Conservation (phyloP, 1,140 invertebrate genomes). For the Drosophila orosa region DNA sequence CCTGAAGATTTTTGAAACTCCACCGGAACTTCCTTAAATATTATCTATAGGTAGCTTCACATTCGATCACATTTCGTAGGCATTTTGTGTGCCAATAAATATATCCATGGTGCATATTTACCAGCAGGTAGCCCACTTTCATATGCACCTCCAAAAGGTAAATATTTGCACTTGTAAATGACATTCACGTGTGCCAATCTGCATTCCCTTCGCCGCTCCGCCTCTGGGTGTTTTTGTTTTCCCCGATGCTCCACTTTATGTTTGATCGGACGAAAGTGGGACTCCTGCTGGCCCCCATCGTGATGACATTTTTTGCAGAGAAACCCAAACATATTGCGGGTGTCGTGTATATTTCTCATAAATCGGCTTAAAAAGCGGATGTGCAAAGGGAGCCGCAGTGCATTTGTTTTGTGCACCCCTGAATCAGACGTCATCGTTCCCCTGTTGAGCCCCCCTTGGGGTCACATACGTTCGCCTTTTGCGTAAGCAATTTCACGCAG, state of each 20-base stretch:
- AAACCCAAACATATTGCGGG: constrained; percentile 68
- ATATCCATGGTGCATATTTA: constrained; percentile 69
- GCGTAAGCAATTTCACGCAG: constrained; percentile 70
- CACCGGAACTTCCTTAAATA: neutral
- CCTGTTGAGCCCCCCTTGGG: constrained; percentile 8
- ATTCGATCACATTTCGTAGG: constrained; percentile 6
- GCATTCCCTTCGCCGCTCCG: neutral
- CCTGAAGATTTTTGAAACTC: no score
- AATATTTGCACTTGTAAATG: constrained; percentile 81
- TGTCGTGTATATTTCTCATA: constrained; percentile 74
- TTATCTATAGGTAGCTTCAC: neutral
- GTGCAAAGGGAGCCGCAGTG: constrained; percentile 44
- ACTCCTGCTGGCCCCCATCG: neutral
- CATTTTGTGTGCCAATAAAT: constrained; percentile 42
- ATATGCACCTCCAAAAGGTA: constrained; percentile 63
- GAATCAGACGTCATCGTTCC: constrained; percentile 31
- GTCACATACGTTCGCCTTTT: constrained; percentile 45
- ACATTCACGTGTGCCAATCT: constrained; percentile 67
- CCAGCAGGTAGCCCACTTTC: constrained; percentile 63
- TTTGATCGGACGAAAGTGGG: constrained; percentile 42
- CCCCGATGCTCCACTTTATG: constrained; percentile 50
- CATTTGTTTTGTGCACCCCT: constrained; percentile 53
- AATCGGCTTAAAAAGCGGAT: constrained; percentile 73
- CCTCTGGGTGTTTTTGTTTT: constrained; percentile 33
- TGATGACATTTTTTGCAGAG: constrained; percentile 40